Conservation (phyloP, 2,888 invertebrate genomes). For the Priocnemis perturbator region DNA sequence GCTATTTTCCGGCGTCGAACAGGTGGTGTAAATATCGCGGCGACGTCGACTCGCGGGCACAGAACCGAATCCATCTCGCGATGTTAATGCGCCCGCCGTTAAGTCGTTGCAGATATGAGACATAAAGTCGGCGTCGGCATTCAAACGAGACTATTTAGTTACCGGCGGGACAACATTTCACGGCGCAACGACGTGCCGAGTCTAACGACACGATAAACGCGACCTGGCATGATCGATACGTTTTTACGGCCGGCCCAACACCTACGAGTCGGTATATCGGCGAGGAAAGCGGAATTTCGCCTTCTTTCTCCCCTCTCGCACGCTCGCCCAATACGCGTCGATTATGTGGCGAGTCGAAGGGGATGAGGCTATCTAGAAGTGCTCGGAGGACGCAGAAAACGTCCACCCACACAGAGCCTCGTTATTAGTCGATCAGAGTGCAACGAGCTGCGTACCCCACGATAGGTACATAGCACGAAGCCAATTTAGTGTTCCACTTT, state of each 20-base stretch:
- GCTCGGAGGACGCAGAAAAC: background rate
- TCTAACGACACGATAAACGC: constrained; percentile 39
- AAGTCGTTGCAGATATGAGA: no score
- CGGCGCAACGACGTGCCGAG: constrained; percentile 32
- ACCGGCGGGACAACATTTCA: constrained; percentile 42
- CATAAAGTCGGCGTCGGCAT: background rate
- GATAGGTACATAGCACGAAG: constrained; percentile 14
- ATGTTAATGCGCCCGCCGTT: background rate
- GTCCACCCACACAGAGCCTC: constrained; percentile 28
- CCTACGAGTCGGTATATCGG: constrained; percentile 13
- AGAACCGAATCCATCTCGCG: background rate
- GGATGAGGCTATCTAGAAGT: background rate
- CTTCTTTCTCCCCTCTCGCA: background rate
- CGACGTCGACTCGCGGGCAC: background rate
- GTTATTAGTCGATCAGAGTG: constrained; percentile 45
- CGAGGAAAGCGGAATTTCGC: background rate
- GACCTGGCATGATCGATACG: constrained; percentile 27
- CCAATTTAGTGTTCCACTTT: constrained; percentile 36
- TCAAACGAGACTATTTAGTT: constrained; percentile 35
- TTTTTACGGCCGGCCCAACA: constrained; percentile 28
- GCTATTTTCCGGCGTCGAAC: no score
- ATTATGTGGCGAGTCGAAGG: background rate
- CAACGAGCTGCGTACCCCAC: constrained; percentile 14
- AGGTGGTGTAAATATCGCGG: background rate
- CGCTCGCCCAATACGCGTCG: background rate